Percentiles rank a stretch among this genome's conserved stretches.
Conservation (phyloP, 2,113 vertebrate species). For the Mesoclemmys tuberculata region DNA sequence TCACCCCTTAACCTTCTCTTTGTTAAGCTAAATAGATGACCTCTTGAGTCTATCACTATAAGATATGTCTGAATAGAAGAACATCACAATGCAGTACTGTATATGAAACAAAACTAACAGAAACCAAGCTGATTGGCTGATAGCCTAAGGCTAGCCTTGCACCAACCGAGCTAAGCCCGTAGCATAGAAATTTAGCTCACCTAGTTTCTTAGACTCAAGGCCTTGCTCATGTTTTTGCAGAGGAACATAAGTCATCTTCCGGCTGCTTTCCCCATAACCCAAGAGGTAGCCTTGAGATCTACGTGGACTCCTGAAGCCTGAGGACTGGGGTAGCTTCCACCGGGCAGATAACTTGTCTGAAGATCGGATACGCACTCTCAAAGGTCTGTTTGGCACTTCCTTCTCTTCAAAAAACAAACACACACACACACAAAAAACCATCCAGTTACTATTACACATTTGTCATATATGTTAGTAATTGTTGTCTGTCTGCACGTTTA, state of each 20-base stretch:
- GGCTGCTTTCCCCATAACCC: constrained; percentile 80
- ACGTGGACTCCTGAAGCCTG: constrained; percentile 83
- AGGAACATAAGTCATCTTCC: constrained; percentile 83
- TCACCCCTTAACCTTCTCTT: neutral
- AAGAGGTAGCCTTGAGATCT: constrained; percentile 78
- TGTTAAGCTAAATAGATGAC: neutral
- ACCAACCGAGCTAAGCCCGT: neutral
- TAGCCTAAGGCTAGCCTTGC: neutral
- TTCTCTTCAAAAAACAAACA: constrained; percentile 81
- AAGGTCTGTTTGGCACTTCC: constrained; percentile 79
- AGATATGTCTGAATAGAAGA: neutral
- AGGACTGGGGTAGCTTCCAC: constrained; percentile 85
- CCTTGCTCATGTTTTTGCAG: constrained; percentile 86
- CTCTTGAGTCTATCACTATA: neutral
- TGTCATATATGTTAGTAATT: neutral
- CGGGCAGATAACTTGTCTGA: constrained; percentile 73
- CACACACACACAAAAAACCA: constrained; percentile 46
- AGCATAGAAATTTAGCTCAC: constrained; percentile 71
- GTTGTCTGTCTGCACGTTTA: neutral
- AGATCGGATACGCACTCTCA: constrained; percentile 74
- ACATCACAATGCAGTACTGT: neutral
- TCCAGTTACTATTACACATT: neutral
- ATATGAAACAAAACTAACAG: neutral
- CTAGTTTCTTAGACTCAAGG: constrained; percentile 85
- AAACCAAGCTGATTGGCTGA: neutral